phyloP scores from a whole-genome alignment of 2,888 invertebrate species.

The Morpho helenor region DNA sequence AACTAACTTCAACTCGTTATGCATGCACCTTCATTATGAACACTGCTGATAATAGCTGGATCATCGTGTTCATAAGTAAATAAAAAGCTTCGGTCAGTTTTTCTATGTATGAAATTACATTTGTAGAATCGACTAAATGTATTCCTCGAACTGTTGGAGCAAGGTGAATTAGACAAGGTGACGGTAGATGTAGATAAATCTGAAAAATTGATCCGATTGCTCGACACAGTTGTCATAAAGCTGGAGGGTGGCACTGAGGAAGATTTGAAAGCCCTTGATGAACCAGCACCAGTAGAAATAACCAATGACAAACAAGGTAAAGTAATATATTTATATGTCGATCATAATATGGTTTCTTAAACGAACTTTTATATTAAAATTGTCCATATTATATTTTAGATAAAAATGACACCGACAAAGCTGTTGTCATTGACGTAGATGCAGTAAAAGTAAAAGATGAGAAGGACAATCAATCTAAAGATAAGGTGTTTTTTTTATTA shows the following conservation, averaged over 20 bases:
- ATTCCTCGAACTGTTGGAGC: slow-evolving; percentile 90
- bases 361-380: neutral
- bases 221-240: slow-evolving; percentile 98
- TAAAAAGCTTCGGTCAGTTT: neutral
- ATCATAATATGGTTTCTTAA: too few relatives aligned
- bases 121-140: slow-evolving; percentile 90
- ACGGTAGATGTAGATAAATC: slow-evolving; percentile 92
- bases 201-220: slow-evolving; percentile 88
- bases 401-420: slow-evolving; percentile 56
- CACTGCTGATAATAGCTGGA: too few relatives aligned
- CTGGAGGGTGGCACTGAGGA: slow-evolving; percentile 95
- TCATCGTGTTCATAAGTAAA: too few relatives aligned
- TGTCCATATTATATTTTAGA: slow-evolving; percentile 37
- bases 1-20: too few relatives aligned
- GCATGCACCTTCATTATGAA: too few relatives aligned
- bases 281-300: slow-evolving; percentile 64
- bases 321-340: neutral
- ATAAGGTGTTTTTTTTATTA: slow-evolving; percentile 44
- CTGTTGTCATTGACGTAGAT: slow-evolving; percentile 67
- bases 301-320: slow-evolving; percentile 55
- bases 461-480: slow-evolving; percentile 54
- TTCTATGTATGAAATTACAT: neutral
- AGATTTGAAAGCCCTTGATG: slow-evolving; percentile 92
- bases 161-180: slow-evolving; percentile 85
- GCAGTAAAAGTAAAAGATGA: slow-evolving; percentile 67